Conservation (phyloP, 2,888 invertebrate species). For the Drosophila glabriapex region DNA sequence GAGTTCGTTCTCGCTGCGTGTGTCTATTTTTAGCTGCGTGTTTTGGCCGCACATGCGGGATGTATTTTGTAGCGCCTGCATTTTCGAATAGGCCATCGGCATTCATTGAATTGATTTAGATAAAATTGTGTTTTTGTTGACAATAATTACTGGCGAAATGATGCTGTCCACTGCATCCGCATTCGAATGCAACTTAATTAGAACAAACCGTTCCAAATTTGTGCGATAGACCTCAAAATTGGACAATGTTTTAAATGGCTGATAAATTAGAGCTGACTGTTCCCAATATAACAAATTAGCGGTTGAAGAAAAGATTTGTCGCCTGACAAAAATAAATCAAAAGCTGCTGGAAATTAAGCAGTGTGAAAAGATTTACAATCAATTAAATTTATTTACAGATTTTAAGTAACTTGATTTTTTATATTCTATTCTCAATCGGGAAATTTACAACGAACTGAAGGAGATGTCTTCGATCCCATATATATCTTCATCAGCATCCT, state of each 20-base stretch:
- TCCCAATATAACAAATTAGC: neutral
- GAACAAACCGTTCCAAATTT: slow-evolving; percentile 50
- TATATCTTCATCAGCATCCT: neutral
- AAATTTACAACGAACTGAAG: neutral
- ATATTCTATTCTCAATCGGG: neutral
- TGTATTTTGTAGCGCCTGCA: slow-evolving; percentile 52
- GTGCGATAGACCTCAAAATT: slow-evolving; percentile 23
- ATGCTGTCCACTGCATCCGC: slow-evolving; percentile 24
- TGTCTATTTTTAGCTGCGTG: slow-evolving; percentile 60
- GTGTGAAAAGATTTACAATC: slow-evolving; percentile 4
- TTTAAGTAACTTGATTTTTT: neutral
- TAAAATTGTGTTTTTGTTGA: slow-evolving; percentile 67
- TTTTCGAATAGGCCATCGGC: slow-evolving; percentile 41
- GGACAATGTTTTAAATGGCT: slow-evolving; percentile 26
- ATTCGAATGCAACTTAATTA: slow-evolving; percentile 52
- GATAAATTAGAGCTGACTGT: slow-evolving; percentile 18
- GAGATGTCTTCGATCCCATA: neutral
- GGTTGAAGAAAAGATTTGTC: neutral
- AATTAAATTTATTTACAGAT: neutral
- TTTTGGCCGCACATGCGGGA: slow-evolving; percentile 59
- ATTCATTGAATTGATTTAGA: slow-evolving; percentile 78
- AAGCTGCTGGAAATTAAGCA: neutral
- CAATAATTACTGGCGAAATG: slow-evolving; percentile 56
- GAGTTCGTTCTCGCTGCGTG: slow-evolving; percentile 2
- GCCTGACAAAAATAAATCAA: slow-evolving; percentile 5